These are phyloP conservation scores for Formica selysi DNA, from an alignment of 1,140 invertebrate species.

Conservation along the genomic window DNA sequence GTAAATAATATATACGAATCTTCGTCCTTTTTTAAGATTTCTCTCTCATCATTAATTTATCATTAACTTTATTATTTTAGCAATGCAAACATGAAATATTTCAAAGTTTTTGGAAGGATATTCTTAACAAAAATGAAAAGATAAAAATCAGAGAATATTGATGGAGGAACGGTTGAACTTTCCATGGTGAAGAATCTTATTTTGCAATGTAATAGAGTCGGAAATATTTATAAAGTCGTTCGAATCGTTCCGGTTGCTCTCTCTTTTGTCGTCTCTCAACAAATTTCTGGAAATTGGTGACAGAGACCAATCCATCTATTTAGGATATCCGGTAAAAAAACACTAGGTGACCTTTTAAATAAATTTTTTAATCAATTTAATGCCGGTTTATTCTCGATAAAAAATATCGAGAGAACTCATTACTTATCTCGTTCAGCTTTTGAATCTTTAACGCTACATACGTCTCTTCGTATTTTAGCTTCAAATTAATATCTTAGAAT, in stretches of 20 bases:
- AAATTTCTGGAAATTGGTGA: background rate
- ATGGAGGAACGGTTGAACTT: background rate
- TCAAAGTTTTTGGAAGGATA: background rate
- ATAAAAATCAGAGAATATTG: background rate
- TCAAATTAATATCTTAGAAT: conserved; percentile 13
- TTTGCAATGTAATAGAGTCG: conserved; percentile 27
- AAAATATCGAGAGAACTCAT: background rate
- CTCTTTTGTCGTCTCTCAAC: background rate
- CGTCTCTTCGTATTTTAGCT: background rate
- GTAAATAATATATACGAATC: background rate
- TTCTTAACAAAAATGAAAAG: background rate
- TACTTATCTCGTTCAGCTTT: background rate
- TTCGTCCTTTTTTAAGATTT: background rate
- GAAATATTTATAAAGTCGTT: conserved; percentile 59
- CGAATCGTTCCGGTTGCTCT: background rate
- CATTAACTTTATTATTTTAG: background rate
- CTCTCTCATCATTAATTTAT: background rate
- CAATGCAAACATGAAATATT: background rate
- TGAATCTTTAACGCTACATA: background rate
- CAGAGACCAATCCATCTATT: background rate
- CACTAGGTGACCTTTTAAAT: background rate
- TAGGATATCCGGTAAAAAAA: background rate
- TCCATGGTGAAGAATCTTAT: conserved; percentile 16
- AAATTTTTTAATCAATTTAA: background rate
- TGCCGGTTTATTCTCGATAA: background rate